Percentiles rank a stretch among this genome's conserved stretches.
These are phyloP conservation scores for Zaprionus davidi DNA, from an alignment of 1,140 invertebrate genomes.

Conservation along the genomic window DNA sequence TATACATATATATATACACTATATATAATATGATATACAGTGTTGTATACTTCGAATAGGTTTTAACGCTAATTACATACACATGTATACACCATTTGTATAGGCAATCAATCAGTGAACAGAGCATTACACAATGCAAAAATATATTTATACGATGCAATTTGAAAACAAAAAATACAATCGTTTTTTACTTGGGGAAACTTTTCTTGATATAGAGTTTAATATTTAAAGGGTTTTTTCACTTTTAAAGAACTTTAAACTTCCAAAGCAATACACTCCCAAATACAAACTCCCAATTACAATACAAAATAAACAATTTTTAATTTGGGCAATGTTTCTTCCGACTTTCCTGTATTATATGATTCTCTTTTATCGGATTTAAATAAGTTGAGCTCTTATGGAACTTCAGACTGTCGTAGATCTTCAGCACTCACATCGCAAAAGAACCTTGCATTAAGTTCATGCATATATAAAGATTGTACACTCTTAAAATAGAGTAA, in stretches of 20 bases:
- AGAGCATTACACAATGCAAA: constrained; percentile 37
- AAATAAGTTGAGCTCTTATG: no score
- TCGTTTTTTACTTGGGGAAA: not conserved
- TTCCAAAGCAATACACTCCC: no score
- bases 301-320: no score
- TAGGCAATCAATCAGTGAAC: constrained; percentile 27
- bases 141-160: constrained; percentile 71
- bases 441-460: not conserved
- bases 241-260: no score
- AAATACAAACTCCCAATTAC: no score
- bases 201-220: not conserved
- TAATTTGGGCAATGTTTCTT: no score
- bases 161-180: constrained; percentile 31
- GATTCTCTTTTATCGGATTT: no score
- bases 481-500: not conserved
- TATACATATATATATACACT: constrained; percentile 5
- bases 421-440: no score
- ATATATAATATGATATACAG: constrained; percentile 31
- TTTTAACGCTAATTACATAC: constrained; percentile 19
- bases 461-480: not conserved
- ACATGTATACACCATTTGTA: constrained; percentile 31
- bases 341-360: no score
- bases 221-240: not conserved
- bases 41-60: constrained; percentile 26
- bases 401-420: no score